A percentile compares a stretch with the other conserved stretches of the same genome.
These are phyloP conservation scores for Myiopsitta monachus DNA, from an alignment of 2,113 vertebrate species.

Conservation along the genomic window DNA sequence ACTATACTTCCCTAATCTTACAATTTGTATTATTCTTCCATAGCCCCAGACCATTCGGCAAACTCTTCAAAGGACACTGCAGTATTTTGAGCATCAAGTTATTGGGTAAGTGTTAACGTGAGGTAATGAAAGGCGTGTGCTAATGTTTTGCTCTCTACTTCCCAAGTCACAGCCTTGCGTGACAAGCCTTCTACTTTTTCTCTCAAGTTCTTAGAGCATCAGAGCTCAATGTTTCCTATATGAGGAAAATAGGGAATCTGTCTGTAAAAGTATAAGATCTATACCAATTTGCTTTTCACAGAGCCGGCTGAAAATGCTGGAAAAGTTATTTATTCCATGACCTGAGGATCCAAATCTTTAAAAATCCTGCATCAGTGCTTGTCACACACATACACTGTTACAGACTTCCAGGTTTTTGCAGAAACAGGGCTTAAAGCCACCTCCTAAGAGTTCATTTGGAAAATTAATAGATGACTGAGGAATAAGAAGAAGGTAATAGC, in stretches of 20 bases:
- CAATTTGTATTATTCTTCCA: conserved; percentile 49
- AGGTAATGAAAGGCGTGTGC: not conserved
- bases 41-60: conserved; percentile 93
- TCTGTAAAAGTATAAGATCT: not conserved
- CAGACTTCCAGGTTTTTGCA: not conserved
- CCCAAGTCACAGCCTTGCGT: not conserved
- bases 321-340: not conserved
- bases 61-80: conserved; percentile 91
- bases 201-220: not conserved
- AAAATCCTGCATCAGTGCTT: not conserved
- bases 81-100: conserved; percentile 89
- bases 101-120: conserved; percentile 82
- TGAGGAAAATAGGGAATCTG: not conserved
- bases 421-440: not conserved
- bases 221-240: not conserved
- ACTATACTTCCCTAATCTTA: not conserved
- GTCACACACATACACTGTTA: not conserved
- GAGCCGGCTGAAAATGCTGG: not conserved
- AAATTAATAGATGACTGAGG: not conserved
- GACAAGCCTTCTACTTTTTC: not conserved
- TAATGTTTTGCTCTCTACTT: not conserved
- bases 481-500: not conserved
- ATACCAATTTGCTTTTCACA: not conserved
- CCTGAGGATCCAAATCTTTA: not conserved
- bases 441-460: not conserved